Conservation (phyloP, 2,797 vertebrate genomes). For the Dipus sagitta region DNA sequence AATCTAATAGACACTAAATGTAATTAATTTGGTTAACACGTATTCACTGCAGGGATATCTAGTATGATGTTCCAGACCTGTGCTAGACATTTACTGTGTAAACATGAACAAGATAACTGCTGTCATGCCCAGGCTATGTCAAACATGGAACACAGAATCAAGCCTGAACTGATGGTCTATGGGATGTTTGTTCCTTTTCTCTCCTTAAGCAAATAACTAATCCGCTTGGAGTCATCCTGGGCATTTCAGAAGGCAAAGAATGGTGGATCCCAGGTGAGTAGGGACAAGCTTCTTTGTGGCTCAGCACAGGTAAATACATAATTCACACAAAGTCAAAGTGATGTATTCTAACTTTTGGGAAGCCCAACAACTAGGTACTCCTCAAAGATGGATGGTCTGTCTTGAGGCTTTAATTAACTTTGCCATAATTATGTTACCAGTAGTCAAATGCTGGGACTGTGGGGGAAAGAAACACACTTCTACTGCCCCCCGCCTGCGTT, state of each 20-base stretch:
- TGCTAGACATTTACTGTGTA: neutral
- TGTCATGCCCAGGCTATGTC: rapidly evolving
- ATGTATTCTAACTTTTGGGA: neutral
- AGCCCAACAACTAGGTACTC: neutral
- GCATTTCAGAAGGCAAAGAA: neutral
- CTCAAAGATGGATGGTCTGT: conserved; percentile 58
- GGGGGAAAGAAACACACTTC: conserved; percentile 78
- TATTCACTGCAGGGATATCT: neutral
- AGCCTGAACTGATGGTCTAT: neutral
- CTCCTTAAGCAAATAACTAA: conserved; percentile 19
- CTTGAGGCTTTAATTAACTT: conserved; percentile 81
- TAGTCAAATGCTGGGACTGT: conserved; percentile 71
- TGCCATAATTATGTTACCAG: conserved; percentile 81
- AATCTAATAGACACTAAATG: neutral
- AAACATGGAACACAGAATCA: neutral
- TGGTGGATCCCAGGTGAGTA: neutral
- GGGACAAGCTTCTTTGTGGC: conserved; percentile 19
- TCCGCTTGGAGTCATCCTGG: neutral
- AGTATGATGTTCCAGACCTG: neutral
- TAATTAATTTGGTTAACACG: conserved; percentile 3
- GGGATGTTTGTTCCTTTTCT: neutral
- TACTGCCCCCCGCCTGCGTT: conserved; percentile 75
- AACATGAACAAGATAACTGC: neutral
- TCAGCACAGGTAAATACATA: neutral
- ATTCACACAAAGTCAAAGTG: neutral